phyloP scores from a whole-genome alignment of 2,888 invertebrate species.

The Diadegma fenestrale region DNA sequence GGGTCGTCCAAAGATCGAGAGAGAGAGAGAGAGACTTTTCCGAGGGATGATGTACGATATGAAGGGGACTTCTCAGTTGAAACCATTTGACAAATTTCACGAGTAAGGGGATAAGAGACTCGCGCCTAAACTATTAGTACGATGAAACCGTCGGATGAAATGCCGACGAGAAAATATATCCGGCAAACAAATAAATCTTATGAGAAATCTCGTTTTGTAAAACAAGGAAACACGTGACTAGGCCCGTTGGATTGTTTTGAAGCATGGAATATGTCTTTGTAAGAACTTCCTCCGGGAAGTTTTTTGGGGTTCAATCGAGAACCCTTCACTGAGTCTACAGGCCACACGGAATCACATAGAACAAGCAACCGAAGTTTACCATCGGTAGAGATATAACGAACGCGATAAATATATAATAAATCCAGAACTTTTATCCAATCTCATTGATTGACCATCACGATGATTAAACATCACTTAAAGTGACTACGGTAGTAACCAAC shows the following conservation, averaged over 20 bases:
- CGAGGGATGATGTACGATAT: slow-evolving; percentile 50
- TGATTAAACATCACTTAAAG: not conserved
- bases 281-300: slow-evolving; percentile 6
- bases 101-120: slow-evolving; percentile 29
- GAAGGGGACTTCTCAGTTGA: slow-evolving; percentile 13
- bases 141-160: slow-evolving; percentile 34
- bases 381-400: not conserved
- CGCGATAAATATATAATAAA: not conserved
- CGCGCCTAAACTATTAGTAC: slow-evolving; percentile 51
- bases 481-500: not conserved
- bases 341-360: not conserved
- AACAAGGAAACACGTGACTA: slow-evolving; percentile 11
- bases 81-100: slow-evolving; percentile 47
- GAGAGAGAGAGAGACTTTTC: slow-evolving; percentile 15
- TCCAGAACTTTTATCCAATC: not conserved
- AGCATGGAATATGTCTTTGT: slow-evolving; percentile 21
- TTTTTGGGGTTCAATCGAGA: not conserved
- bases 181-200: slow-evolving; percentile 32
- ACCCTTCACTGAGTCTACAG: not conserved
- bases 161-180: slow-evolving; percentile 23
- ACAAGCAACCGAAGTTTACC: not conserved
- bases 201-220: slow-evolving; percentile 27
- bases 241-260: slow-evolving; percentile 26
- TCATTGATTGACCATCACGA: not conserved
- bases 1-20: not conserved